Conservation (phyloP, 2,888 invertebrate species). For the Halictus ligatus region DNA sequence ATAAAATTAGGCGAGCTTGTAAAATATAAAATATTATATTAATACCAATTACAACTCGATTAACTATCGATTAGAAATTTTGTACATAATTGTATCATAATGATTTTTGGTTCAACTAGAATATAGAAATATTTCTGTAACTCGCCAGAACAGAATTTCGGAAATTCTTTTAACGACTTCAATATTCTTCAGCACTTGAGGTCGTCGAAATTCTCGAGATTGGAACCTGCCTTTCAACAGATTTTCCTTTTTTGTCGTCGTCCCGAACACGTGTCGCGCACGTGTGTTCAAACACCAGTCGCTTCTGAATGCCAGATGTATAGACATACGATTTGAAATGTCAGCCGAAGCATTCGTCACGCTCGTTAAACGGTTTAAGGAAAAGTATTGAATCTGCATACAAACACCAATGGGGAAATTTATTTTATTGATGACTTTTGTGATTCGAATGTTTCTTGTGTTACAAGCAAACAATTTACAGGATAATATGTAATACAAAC, state of each 20-base stretch:
- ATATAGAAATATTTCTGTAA: background rate
- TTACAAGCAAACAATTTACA: background rate
- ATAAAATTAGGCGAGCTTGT: slow-evolving; percentile 85
- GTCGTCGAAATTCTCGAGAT: slow-evolving; percentile 32
- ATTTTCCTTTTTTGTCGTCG: slow-evolving; percentile 49
- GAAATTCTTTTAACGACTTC: background rate
- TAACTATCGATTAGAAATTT: background rate
- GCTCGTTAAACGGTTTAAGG: slow-evolving; percentile 48
- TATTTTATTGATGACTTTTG: background rate
- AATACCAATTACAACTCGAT: background rate
- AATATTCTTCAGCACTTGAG: background rate
- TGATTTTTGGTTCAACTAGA: background rate
- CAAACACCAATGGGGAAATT: background rate
- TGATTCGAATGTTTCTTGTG: background rate
- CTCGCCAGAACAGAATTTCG: background rate
- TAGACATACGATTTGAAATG: slow-evolving; percentile 50
- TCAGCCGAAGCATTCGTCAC: slow-evolving; percentile 43
- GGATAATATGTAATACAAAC: background rate
- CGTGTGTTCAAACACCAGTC: slow-evolving; percentile 45
- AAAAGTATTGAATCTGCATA: background rate
- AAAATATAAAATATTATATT: slow-evolving; percentile 62
- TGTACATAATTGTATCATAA: background rate
- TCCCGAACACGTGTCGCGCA: slow-evolving; percentile 56
- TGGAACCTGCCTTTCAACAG: slow-evolving; percentile 38
- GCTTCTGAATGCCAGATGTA: slow-evolving; percentile 53